Evolutionary conservation across 2,113 vertebrate genomes (phyloP), one percentile per base, ranked within the genome.

Genomic region (Saccopteryx leptura): DNA sequence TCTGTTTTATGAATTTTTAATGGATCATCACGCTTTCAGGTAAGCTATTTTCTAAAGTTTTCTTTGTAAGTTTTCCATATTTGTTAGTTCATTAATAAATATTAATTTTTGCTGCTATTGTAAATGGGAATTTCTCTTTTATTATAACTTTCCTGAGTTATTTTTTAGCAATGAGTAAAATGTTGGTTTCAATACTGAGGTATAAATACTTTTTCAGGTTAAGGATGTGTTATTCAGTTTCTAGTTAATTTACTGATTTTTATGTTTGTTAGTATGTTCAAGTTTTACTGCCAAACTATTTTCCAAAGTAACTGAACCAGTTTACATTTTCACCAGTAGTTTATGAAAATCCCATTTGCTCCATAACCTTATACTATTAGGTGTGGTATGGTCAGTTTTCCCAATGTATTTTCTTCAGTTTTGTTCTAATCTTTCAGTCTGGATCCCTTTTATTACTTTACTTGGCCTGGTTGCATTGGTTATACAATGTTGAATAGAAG

Each of bases 161-260:
- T n/a, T 96, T 94, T 82, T 92, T 82, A 82, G 21, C 10, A 96
- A 0, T 83, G 33, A 72, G 75, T 76, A 91, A 69, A 94, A 91
- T 66, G 12, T 28, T 86, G 76, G 68, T 13, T 87, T 96, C 71
- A 94, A n/a, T 90, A 71, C 5, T 83, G 8, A 81, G 26, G 26
- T 52, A 66, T 50, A 84, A 58, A 56, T n/a, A 23, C 46, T 71
- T 48, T 82, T 80, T 28, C 23, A 92, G 71, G 68, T 78, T 63
- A 78, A 96, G 14, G 23, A 71, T 50, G 10, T 63, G 88, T 88
- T 33, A 88, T 46, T 84, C n/a, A 65, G 39, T 88, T 88, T 4
- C 69, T 76, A 91, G 33, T 58, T 95, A 72, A 69, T 31, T 68
- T 82, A 71, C n/a, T 91, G 69, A 24, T 56, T 54, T 82, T 58